These are phyloP conservation scores for Naso thynnoides DNA, from an alignment of 2,797 vertebrate genomes.

Conservation along the genomic window DNA sequence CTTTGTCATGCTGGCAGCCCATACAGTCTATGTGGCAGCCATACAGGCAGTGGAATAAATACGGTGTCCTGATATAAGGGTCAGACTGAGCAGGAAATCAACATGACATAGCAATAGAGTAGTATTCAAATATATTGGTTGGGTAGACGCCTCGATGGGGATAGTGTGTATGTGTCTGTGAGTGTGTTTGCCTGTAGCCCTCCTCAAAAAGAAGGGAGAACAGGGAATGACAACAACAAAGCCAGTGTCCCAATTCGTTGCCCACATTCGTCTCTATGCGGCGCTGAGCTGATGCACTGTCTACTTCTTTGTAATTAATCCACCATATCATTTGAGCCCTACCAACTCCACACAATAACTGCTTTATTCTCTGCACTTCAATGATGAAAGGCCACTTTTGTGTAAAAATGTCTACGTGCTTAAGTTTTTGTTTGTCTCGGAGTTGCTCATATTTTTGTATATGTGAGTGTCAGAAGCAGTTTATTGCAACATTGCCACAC, in stretches of 20 bases:
- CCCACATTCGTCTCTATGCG: slow-evolving; percentile 37
- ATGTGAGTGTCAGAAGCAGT: slow-evolving; percentile 26
- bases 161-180: slow-evolving; percentile 21
- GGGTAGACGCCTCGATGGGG: slow-evolving; percentile 28
- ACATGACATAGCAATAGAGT: slow-evolving; percentile 67
- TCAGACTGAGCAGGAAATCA: slow-evolving; percentile 74
- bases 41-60: slow-evolving; percentile 55
- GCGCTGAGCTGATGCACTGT: slow-evolving; percentile 2
- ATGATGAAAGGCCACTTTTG: slow-evolving; percentile 28
- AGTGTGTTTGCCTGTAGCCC: slow-evolving; percentile 29
- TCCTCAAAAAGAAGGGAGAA: slow-evolving; percentile 25
- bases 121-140: slow-evolving; percentile 57
- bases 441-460: slow-evolving; percentile 10
- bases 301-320: slow-evolving; percentile 62
- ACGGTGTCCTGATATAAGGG: slow-evolving; percentile 60
- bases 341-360: slow-evolving; percentile 39
- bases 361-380: slow-evolving; percentile 40
- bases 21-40: too few relatives aligned
- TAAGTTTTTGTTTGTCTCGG: slow-evolving; percentile 8
- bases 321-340: slow-evolving; percentile 43
- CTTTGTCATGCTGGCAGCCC: slow-evolving; percentile 67
- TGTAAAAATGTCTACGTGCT: background rate
- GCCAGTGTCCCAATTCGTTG: slow-evolving; percentile 48
- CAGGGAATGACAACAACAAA: slow-evolving; percentile 38
- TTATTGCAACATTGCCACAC: slow-evolving; percentile 23